Conservation (phyloP, 1,140 invertebrate species). For the Kradibia gibbosae region DNA sequence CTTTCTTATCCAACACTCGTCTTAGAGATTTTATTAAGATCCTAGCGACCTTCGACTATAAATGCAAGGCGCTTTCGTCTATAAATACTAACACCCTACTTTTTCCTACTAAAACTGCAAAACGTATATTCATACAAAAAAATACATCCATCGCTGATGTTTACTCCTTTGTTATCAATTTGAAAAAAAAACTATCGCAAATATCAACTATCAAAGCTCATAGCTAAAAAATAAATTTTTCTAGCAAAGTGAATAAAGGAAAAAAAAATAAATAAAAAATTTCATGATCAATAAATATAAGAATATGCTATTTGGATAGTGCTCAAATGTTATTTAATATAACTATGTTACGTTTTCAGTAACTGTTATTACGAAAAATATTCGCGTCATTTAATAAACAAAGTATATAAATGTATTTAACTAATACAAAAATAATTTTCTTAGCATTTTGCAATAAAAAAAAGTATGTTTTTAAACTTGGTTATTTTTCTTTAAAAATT, state of each 20-base stretch:
- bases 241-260: constrained; percentile 31
- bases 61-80: constrained; percentile 64
- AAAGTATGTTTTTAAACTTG: too few species aligned
- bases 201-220: constrained; percentile 49
- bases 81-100: constrained; percentile 55
- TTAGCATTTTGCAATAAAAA: too few species aligned
- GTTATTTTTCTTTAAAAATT: too few species aligned
- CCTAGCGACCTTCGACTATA: constrained; percentile 64
- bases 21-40: constrained; percentile 72
- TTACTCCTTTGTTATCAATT: constrained; percentile 70
- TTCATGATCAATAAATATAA: too few species aligned
- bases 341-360: too few species aligned
- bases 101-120: neutral
- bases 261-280: too few species aligned
- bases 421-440: too few species aligned
- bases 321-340: too few species aligned
- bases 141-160: constrained; percentile 64
- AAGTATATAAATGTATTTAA: too few species aligned
- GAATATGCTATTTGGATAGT: too few species aligned
- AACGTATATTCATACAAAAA: neutral
- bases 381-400: too few species aligned
- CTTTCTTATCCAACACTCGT: constrained; percentile 37
- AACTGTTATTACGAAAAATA: too few species aligned
- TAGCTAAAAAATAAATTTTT: constrained; percentile 59
- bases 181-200: constrained; percentile 51